These are phyloP conservation scores for Malthinus flaveolus DNA, from an alignment of 2,888 invertebrate genomes.

Conservation along the genomic window DNA sequence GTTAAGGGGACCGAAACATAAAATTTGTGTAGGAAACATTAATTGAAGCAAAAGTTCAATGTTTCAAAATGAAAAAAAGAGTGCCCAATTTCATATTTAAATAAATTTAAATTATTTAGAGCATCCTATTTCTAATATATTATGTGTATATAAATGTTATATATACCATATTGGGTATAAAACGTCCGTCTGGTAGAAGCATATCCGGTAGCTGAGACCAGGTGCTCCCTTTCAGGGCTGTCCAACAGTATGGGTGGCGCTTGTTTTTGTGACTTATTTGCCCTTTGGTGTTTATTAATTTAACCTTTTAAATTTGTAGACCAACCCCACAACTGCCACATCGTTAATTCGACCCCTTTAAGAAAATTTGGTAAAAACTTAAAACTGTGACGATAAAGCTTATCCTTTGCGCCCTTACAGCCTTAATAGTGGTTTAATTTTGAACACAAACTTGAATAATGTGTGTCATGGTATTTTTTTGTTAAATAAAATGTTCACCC, in stretches of 20 bases:
- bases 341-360: background rate
- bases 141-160: constrained; percentile 29
- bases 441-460: background rate
- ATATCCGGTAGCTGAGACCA: constrained; percentile 51
- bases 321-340: background rate
- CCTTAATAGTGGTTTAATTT: no score
- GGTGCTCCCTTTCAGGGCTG: constrained; percentile 49
- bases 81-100: background rate
- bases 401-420: no score
- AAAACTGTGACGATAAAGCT: no score
- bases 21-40: background rate
- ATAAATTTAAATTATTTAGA: constrained; percentile 21
- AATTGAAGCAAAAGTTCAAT: background rate
- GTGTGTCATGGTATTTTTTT: background rate
- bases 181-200: constrained; percentile 45
- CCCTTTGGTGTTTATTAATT: background rate
- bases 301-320: background rate
- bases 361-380: no score
- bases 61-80: no score
- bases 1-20: no score
- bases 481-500: constrained; percentile 19
- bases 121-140: constrained; percentile 23
- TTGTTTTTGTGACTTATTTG: constrained; percentile 6
- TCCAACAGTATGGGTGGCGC: constrained; percentile 36
- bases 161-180: constrained; percentile 46